Conservation (phyloP, 1,140 invertebrate genomes). For the Andrena cerasifolii region DNA sequence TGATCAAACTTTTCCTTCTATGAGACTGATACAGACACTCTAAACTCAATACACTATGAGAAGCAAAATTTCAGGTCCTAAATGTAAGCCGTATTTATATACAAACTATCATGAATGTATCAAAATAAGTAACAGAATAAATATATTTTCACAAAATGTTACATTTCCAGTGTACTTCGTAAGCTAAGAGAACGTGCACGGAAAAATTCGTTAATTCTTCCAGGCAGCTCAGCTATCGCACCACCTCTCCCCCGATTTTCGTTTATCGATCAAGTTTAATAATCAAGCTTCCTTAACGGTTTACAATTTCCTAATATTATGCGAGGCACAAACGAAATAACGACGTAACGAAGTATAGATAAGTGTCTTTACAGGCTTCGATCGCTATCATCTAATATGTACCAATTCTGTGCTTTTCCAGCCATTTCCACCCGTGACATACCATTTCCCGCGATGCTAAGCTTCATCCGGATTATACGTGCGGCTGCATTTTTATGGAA, state of each 20-base stretch:
- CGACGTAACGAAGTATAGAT: not conserved
- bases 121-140: conserved; percentile 29
- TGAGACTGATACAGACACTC: conserved; percentile 33
- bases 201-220: no score
- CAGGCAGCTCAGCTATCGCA: no score
- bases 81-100: conserved; percentile 45
- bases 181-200: not conserved
- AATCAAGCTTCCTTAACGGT: no score
- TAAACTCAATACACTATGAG: conserved; percentile 12
- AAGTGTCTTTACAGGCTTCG: conserved; percentile 14
- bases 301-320: no score
- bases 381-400: conserved; percentile 35
- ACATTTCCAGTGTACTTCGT: not conserved
- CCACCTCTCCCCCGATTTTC: no score
- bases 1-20: conserved; percentile 28
- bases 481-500: conserved; percentile 75
- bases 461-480: conserved; percentile 79
- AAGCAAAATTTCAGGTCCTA: conserved; percentile 45
- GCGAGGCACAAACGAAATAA: no score
- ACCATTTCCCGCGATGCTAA: conserved; percentile 70
- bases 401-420: conserved; percentile 55
- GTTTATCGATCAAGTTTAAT: no score
- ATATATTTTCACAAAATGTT: conserved; percentile 41
- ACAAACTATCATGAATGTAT: conserved; percentile 36
- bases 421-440: conserved; percentile 55